These are phyloP conservation scores for Sylvicapra grimmia DNA, from an alignment of 2,113 vertebrate genomes.

Conservation along the genomic window DNA sequence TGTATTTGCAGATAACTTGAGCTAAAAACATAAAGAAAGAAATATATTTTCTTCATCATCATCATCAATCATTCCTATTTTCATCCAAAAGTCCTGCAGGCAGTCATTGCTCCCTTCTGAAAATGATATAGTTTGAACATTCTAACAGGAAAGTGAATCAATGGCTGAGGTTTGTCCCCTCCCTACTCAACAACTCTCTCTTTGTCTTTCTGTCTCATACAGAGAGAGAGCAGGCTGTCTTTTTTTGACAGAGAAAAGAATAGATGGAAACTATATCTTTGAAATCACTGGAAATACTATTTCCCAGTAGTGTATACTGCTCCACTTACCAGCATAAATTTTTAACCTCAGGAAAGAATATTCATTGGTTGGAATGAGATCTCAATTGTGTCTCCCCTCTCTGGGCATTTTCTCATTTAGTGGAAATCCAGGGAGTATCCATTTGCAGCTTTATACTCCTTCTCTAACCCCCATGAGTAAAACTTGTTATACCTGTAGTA, in stretches of 20 bases:
- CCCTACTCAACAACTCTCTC: neutral
- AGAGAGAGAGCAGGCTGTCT: neutral
- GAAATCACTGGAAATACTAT: constrained; percentile 1
- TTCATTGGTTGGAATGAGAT: neutral
- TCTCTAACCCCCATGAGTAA: neutral
- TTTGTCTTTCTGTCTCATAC: neutral
- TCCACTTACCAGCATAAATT: constrained; percentile 1
- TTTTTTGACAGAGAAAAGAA: neutral
- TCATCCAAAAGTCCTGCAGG: neutral
- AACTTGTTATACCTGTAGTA: neutral
- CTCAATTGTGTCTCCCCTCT: neutral
- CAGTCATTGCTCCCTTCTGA: neutral
- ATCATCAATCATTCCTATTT: neutral
- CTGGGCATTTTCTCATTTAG: neutral
- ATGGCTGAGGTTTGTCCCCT: neutral
- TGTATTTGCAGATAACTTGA: neutral
- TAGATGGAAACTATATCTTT: neutral
- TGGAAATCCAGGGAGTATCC: neutral
- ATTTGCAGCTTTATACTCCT: neutral
- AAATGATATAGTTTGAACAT: neutral
- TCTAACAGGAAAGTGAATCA: neutral
- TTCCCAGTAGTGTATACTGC: neutral
- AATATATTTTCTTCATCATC: neutral
- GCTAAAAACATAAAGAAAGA: neutral
- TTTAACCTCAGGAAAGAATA: constrained; percentile 1